A percentile compares a stretch with the other conserved stretches of the same genome.
Conservation (phyloP, 2,888 invertebrate species). For the Spilarctia lutea region DNA sequence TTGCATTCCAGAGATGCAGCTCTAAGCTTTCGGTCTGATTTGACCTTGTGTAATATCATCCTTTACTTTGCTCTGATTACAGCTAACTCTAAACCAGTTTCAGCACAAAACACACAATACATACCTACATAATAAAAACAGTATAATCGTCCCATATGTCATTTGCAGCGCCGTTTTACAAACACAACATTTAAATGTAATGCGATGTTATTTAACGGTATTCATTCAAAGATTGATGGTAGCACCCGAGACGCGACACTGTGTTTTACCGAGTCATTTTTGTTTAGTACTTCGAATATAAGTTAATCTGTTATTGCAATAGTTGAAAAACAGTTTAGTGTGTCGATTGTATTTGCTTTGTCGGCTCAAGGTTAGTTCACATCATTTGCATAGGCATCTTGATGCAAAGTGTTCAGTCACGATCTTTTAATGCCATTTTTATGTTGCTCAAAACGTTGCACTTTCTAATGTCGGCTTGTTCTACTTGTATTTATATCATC, state of each 20-base stretch:
- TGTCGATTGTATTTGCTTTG: slow-evolving; percentile 51
- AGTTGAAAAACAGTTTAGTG: slow-evolving; percentile 42
- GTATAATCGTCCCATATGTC: slow-evolving; percentile 59
- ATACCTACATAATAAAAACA: slow-evolving; percentile 34
- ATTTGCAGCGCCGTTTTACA: slow-evolving; percentile 57
- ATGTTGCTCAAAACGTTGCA: slow-evolving; percentile 49
- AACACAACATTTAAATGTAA: slow-evolving; percentile 66
- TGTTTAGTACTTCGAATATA: slow-evolving; percentile 21
- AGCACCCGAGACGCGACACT: slow-evolving; percentile 37
- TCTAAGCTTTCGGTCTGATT: not conserved
- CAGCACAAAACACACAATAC: slow-evolving; percentile 33
- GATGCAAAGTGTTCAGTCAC: slow-evolving; percentile 70
- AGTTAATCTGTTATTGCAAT: slow-evolving; percentile 26
- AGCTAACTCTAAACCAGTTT: slow-evolving; percentile 31
- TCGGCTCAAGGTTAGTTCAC: slow-evolving; percentile 73
- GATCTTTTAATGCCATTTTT: slow-evolving; percentile 65
- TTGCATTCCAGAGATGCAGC: not conserved
- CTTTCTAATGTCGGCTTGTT: slow-evolving; percentile 45
- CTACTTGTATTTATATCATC: slow-evolving; percentile 2
- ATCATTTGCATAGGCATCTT: slow-evolving; percentile 71
- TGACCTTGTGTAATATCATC: not conserved
- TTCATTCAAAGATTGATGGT: slow-evolving; percentile 59
- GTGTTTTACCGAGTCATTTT: slow-evolving; percentile 41
- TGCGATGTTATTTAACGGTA: slow-evolving; percentile 65
- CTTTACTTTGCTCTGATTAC: not conserved